Base-by-base conservation (phyloP, 2,113 vertebrate genomes). In the Calidris pygmaea region DNA sequence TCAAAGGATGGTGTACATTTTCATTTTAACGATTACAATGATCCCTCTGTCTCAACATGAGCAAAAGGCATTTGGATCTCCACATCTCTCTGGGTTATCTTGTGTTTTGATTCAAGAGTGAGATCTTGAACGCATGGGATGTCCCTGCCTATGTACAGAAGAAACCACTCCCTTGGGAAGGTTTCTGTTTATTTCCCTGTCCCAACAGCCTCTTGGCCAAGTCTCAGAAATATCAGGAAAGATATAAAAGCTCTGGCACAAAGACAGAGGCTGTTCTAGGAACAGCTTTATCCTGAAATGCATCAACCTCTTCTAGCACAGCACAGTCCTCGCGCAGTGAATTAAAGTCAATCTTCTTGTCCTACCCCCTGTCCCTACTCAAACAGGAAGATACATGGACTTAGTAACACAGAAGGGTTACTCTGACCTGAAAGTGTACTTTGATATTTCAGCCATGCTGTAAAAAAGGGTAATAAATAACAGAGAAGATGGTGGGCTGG, bases 301-400 rank as follows among this genome's bases (percentile, higher is more conserved):
- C 37, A 60, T 26, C 55, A 65, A 3, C 20, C 22, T 91, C 14
- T 76, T 26, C 35, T 43, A 90, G 43, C 75, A 76, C 14, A 65
- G n/a, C 32, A 71, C 72, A 77, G 20, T 23, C 35, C 53, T 67
- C 39, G 10, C 66, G 48, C 2, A 3, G 47, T 26, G 23, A 83
- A 66, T 73, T 50, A 39, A 68, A 85, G 16, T 14, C 47, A 4
- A 22, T 30, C 29, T 43, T 16, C 58, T 87, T 29, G 32, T 2
- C 6, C 27, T 4, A 30, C 3, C 7, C 20, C 20, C 3, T 4
- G 0, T 41, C 27, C 39, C 35, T 75, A 24, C 10, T 50, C 53
- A 41, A 73, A 41, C 5, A 30, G 34, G 22, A 47, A 35, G 15
- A 41, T 14, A 26, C 14, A 34, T 10, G 1, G 48, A 24, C 14